phyloP scores from a whole-genome alignment of 2,113 vertebrate genomes.

The Protobothrops flavoviridis region DNA sequence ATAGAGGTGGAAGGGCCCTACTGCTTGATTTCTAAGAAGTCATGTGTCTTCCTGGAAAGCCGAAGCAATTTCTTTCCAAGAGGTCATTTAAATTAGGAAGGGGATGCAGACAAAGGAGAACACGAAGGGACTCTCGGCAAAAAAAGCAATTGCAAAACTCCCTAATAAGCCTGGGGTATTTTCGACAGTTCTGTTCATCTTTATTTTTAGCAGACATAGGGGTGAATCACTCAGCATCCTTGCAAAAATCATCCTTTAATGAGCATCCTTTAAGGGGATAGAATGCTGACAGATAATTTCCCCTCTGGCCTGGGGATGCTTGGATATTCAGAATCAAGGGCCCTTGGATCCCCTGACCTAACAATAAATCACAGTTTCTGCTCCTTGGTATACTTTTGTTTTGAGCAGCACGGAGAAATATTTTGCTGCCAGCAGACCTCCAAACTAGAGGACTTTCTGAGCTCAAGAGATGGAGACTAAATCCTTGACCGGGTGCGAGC shows the following conservation, averaged over 20 bases:
- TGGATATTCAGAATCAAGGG: slow-evolving; percentile 19
- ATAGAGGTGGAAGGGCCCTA: slow-evolving; percentile 16
- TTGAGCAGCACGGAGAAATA: not conserved
- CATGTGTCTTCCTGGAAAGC: slow-evolving; percentile 30
- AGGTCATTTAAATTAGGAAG: accelerated
- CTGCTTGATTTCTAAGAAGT: not conserved
- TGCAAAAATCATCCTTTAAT: accelerated
- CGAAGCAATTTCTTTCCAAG: slow-evolving; percentile 37
- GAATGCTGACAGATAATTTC: slow-evolving; percentile 44
- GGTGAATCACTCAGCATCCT: slow-evolving; percentile 25
- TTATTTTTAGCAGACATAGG: slow-evolving; percentile 34
- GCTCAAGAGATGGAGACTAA: not conserved
- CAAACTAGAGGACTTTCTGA: not conserved
- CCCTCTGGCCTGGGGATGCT: slow-evolving; percentile 18
- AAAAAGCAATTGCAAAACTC: slow-evolving; percentile 33
- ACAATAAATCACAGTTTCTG: not conserved
- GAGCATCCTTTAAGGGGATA: slow-evolving; percentile 43
- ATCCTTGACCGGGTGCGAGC: not conserved
- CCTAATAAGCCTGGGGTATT: slow-evolving; percentile 51
- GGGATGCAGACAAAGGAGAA: not conserved
- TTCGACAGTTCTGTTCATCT: slow-evolving; percentile 51
- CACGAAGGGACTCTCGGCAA: not conserved
- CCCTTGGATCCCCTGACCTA: not conserved
- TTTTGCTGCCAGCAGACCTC: not conserved
- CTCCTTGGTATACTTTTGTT: not conserved